phyloP scores from a whole-genome alignment of 2,888 invertebrate species.

The Thera britannica region DNA sequence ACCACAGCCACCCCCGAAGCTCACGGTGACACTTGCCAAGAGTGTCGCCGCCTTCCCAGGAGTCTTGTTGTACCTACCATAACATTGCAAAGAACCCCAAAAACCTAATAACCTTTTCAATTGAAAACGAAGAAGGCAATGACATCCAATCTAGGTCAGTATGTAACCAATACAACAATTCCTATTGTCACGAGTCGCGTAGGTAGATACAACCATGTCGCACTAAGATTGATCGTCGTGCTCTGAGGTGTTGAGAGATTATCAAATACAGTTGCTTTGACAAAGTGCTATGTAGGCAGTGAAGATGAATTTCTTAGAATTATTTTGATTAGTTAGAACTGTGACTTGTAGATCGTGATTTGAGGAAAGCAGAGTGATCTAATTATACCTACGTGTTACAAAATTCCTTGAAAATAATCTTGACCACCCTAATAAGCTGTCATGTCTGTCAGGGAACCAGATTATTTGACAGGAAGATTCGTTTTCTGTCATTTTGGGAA shows the following conservation, averaged over 20 bases:
- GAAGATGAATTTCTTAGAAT: not conserved
- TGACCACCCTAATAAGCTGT: conserved; percentile 5
- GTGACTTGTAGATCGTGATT: too few relatives aligned
- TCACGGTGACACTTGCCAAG: too few relatives aligned
- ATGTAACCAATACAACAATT: conserved; percentile 16
- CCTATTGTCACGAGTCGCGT: conserved; percentile 29
- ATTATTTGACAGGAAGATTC: too few relatives aligned
- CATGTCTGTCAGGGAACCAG: too few relatives aligned
- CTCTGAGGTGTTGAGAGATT: conserved; percentile 6
- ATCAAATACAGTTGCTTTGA: conserved; percentile 9
- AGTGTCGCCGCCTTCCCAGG: too few relatives aligned
- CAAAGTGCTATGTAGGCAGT: conserved; percentile 9
- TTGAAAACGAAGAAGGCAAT: conserved; percentile 11
- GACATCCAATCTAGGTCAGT: conserved; percentile 26
- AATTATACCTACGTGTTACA: conserved; percentile 31
- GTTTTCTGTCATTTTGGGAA: too few relatives aligned
- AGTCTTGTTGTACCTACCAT: too few relatives aligned
- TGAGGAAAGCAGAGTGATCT: too few relatives aligned
- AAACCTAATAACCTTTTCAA: conserved; percentile 20
- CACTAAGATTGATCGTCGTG: conserved; percentile 24
- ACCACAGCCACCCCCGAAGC: too few relatives aligned
- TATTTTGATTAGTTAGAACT: not conserved
- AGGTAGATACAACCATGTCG: conserved; percentile 29
- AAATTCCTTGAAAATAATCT: conserved; percentile 22
- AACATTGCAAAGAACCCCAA: not conserved